Conservation (phyloP, 2,888 invertebrate genomes). For the Drosophila ezoana region DNA sequence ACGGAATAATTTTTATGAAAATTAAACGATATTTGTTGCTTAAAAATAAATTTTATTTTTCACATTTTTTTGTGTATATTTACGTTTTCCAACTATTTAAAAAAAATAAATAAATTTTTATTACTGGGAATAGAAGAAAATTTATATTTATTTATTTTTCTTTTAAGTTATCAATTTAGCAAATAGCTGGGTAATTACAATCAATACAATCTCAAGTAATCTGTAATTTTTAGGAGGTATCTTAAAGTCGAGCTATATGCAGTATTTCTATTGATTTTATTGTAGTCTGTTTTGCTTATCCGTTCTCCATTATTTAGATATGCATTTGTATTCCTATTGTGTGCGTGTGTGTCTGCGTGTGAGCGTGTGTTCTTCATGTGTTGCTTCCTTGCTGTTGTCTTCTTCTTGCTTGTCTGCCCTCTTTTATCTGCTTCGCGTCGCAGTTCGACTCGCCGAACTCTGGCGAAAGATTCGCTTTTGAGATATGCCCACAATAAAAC, state of each 20-base stretch:
- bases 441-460: conserved; percentile 56
- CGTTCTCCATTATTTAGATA: conserved; percentile 28
- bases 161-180: background rate
- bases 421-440: conserved; percentile 43
- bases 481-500: conserved; percentile 80
- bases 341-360: conserved; percentile 8
- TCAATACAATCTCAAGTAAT: background rate
- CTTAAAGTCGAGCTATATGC: background rate
- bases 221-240: conserved; percentile 1
- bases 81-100: too few relatives aligned
- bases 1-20: background rate
- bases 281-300: conserved; percentile 15
- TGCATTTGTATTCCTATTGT: conserved; percentile 10
- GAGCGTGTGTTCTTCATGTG: conserved; percentile 30
- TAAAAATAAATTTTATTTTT: background rate
- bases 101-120: background rate
- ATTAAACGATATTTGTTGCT: background rate
- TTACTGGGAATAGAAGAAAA: background rate
- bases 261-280: conserved; percentile 29
- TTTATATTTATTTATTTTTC: background rate
- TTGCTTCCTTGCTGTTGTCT: conserved; percentile 29
- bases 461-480: conserved; percentile 76
- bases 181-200: background rate
- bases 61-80: background rate
- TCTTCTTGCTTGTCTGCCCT: conserved; percentile 38